Percentiles rank a stretch among this genome's conserved stretches.
Conservation (phyloP, 1,140 invertebrate species). For the Saccostrea cuccullata region DNA sequence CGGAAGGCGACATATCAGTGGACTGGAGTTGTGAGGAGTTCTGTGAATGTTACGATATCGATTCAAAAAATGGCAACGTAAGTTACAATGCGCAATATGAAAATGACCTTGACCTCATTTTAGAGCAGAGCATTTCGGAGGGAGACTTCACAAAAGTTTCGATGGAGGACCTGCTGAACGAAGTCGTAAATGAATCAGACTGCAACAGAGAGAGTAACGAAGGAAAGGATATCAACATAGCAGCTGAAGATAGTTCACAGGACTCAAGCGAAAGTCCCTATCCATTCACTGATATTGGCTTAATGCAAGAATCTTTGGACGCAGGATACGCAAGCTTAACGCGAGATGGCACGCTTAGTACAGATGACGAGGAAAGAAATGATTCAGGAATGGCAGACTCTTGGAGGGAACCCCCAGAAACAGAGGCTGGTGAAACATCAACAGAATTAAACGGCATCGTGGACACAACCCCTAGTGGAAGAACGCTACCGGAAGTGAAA, state of each 20-base stretch:
- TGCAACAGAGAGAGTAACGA: slow-evolving; percentile 38
- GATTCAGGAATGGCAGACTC: not conserved
- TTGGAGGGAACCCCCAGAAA: not conserved
- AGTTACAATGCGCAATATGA: slow-evolving; percentile 66
- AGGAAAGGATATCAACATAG: slow-evolving; percentile 26
- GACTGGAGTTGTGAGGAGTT: slow-evolving; percentile 45
- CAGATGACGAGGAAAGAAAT: not conserved
- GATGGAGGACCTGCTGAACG: slow-evolving; percentile 55
- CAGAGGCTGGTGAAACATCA: slow-evolving; percentile 28
- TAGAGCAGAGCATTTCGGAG: slow-evolving; percentile 50
- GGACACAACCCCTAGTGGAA: slow-evolving; percentile 38
- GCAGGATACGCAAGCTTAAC: slow-evolving; percentile 67
- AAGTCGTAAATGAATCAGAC: slow-evolving; percentile 47
- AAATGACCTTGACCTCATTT: slow-evolving; percentile 55
- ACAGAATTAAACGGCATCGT: not conserved
- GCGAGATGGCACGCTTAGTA: slow-evolving; percentile 51
- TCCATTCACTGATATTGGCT: slow-evolving; percentile 1
- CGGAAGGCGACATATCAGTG: slow-evolving; percentile 52
- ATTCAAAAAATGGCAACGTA: not conserved
- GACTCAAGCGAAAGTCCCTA: slow-evolving; percentile 40
- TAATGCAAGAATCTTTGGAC: slow-evolving; percentile 66
- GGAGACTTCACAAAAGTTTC: slow-evolving; percentile 45
- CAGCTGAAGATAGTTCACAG: slow-evolving; percentile 26
- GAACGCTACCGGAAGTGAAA: slow-evolving; percentile 82
- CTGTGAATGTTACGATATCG: not conserved